Conservation (phyloP, 2,113 vertebrate genomes). For the Mormyrus iriodes region DNA sequence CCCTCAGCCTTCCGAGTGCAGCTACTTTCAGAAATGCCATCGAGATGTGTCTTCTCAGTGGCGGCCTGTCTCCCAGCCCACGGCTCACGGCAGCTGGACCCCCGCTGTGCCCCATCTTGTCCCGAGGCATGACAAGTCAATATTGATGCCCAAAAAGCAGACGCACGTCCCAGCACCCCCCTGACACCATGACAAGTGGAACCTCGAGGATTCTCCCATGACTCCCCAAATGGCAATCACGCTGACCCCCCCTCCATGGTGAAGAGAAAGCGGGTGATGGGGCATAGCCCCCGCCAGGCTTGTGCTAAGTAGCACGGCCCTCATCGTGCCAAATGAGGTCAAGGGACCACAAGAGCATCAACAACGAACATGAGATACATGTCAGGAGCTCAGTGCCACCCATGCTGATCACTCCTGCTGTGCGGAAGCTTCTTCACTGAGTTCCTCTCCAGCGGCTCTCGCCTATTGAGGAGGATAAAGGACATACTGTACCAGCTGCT, state of each 20-base stretch:
- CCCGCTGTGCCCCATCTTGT: not conserved
- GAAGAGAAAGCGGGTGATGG: not conserved
- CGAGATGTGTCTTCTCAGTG: not conserved
- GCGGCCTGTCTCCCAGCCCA: not conserved
- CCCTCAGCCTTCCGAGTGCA: too few relatives aligned
- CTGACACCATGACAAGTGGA: not conserved
- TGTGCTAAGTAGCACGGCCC: slow-evolving; percentile 20
- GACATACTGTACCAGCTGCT: slow-evolving; percentile 47
- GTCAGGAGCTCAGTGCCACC: slow-evolving; percentile 40
- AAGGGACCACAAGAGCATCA: slow-evolving; percentile 29
- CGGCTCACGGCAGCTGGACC: not conserved
- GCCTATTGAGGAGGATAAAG: slow-evolving; percentile 36
- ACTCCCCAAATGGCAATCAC: not conserved
- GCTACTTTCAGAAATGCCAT: too few relatives aligned
- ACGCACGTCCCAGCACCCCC: not conserved
- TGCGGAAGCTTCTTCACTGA: too few relatives aligned
- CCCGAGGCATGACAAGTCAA: not conserved
- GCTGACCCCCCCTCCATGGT: not conserved
- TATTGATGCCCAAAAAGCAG: not conserved
- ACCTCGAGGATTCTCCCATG: not conserved
- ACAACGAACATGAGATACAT: slow-evolving; percentile 32
- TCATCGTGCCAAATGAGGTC: slow-evolving; percentile 31
- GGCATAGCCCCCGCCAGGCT: not conserved
- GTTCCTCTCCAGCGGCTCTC: not conserved
- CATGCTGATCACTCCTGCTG: not conserved